Percentiles rank a stretch among this genome's conserved stretches.
These are phyloP conservation scores for Melanotaenia maccullochi DNA, from an alignment of 2,797 vertebrate species.

Conservation along the genomic window DNA sequence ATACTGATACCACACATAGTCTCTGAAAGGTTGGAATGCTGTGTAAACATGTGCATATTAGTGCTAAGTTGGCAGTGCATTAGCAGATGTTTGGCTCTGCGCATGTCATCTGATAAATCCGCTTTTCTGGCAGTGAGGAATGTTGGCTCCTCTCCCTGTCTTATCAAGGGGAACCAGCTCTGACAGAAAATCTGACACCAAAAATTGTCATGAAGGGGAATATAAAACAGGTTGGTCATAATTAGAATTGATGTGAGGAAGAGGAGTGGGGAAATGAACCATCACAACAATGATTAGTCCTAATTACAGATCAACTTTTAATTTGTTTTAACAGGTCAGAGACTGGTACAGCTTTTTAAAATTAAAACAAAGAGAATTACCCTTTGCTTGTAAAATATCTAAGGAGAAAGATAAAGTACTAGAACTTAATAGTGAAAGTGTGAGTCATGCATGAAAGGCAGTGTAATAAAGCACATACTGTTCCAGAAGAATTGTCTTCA, in stretches of 20 bases:
- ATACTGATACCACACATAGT: neutral
- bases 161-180: slow-evolving; percentile 46
- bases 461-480: neutral
- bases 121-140: slow-evolving; percentile 53
- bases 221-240: slow-evolving; percentile 55
- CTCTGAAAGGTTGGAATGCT: slow-evolving; percentile 3
- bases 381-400: slow-evolving; percentile 21
- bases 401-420: slow-evolving; percentile 15
- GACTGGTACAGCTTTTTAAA: slow-evolving; percentile 30
- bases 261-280: slow-evolving; percentile 57
- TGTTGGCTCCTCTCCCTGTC: slow-evolving; percentile 52
- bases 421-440: slow-evolving; percentile 26
- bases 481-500: neutral
- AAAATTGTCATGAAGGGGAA: slow-evolving; percentile 41
- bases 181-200: slow-evolving; percentile 45
- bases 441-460: slow-evolving; percentile 33
- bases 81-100: slow-evolving; percentile 61
- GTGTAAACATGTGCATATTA: slow-evolving; percentile 42
- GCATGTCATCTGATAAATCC: slow-evolving; percentile 59
- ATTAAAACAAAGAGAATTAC: slow-evolving; percentile 3
- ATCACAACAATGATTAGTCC: slow-evolving; percentile 57
- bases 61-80: slow-evolving; percentile 41
- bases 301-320: slow-evolving; percentile 52
- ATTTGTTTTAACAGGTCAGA: slow-evolving; percentile 35
- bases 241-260: slow-evolving; percentile 63